Base-by-base conservation (phyloP, 1,140 invertebrate species). In the Zaprionus taronus region DNA sequence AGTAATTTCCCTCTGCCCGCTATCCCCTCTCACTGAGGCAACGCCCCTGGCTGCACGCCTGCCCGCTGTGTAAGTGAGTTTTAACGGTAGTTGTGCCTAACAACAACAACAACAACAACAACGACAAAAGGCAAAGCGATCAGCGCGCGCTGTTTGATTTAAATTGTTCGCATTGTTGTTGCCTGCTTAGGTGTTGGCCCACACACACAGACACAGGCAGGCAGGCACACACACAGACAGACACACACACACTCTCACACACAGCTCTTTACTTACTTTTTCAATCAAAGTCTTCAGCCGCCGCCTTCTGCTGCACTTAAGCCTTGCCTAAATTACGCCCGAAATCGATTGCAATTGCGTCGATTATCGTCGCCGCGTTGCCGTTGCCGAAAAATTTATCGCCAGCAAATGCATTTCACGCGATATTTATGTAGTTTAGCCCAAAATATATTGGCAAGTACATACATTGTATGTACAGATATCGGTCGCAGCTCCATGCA, bases 341-440 rank as follows among this genome's bases (percentile, higher is more conserved):
- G 90, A 89, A 89, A 89, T 89, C 85, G 85, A 90, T 89, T 84
- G 85, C 86, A 89, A 89, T 84, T 90, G 85, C 85, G 85, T 89
- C 89, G 85, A 89, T 90, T 89, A 90, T 89, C 85, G 85, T 89
- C 85, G 85, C 81, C 78, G 80, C 61, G 80, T 64, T 70, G 79
- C 57, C 26, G 51, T 61, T 58, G 65, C 78, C 66, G 79, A 72
- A 86, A 58, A 89, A 90, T 89, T 89, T 89, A 90, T 90, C 85
- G 85, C 62, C 70, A 58, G 81, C 85, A 79, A 85, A 89, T 89
- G 84, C 84, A 89, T 89, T 89, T 89, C 76, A 84, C 85, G 85
- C 85, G 85, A 85, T 85, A 89, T 89, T 89, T 89, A 89, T 89
- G 85, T 89, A 89, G 79, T 89, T 89, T 85, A 41, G 60, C 53